These are phyloP conservation scores for Eupeodes luniger DNA, from an alignment of 2,888 invertebrate genomes.

Conservation along the genomic window DNA sequence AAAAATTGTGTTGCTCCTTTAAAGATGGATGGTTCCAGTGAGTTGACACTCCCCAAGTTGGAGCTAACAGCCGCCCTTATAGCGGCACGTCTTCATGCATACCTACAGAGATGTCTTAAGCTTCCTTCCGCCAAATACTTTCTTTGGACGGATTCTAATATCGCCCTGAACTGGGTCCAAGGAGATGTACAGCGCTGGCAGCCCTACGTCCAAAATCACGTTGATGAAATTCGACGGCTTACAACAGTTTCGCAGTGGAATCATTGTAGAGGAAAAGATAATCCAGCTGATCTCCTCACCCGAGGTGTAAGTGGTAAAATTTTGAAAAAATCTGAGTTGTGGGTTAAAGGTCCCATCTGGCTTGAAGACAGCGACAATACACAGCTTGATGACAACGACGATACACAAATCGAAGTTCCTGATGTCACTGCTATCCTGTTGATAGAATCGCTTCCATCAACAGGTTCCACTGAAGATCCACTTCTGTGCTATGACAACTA, in stretches of 20 bases:
- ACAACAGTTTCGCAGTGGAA: constrained; percentile 13
- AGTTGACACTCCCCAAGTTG: constrained; percentile 5
- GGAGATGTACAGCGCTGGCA: constrained; percentile 24
- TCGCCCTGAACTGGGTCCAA: constrained; percentile 18
- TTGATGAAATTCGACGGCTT: constrained; percentile 17
- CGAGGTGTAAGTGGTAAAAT: neutral
- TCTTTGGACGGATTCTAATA: constrained; percentile 22
- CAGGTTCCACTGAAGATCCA: neutral
- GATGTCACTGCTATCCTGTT: neutral
- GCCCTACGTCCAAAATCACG: constrained; percentile 21
- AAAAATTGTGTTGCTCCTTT: constrained; percentile 34
- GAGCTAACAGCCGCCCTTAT: neutral
- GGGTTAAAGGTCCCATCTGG: constrained; percentile 20
- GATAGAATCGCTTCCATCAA: neutral
- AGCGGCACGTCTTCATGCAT: no score
- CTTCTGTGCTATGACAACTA: no score
- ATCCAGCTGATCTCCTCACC: constrained; percentile 23
- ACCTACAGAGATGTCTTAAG: no score
- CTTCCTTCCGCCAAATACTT: no score
- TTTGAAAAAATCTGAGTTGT: constrained; percentile 17
- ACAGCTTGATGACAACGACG: neutral
- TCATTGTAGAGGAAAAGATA: constrained; percentile 18
- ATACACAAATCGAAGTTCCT: neutral
- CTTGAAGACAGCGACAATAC: constrained; percentile 1
- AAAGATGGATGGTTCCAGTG: constrained; percentile 20